Base-by-base conservation (phyloP, 1,140 invertebrate species). In the Triops longicaudatus region DNA sequence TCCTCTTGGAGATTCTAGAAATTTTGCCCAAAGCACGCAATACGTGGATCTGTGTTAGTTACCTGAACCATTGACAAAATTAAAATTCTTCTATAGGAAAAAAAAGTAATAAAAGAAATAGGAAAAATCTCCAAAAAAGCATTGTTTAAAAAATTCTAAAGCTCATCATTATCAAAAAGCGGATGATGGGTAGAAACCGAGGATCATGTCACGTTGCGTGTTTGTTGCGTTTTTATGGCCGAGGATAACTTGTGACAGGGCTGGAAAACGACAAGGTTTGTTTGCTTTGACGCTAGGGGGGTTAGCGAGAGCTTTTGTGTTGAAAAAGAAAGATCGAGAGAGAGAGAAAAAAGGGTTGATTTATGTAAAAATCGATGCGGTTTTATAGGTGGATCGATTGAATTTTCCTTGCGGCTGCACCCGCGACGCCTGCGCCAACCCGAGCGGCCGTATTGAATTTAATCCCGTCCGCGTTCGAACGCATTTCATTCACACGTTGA, bases 401-500 rank as follows among this genome's bases (percentile, higher is more conserved):
- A 96, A 94, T 81, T 99, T 98, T 84, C 97, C 97, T 0, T 99
- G 97, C 84, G 95, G 96, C 26, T 99, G 97, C 85, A 92, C 93
- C 0, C 90, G 93, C 79, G 96, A 98, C 81, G 94, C 94, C 73
- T 99, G 97, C 85, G 92, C 90, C 42, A 99, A 99, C 84, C 90
- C 90, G 3, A 90, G 90, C 74, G 97, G 97, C 9, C 88, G 97
- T 76, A 94, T 98, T 78, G 97, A 98, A 83, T 98, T 98, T 81
- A 98, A 98, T 85, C 95, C 96, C 0, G 90, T 96, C 37, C 88
- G 96, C 76, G 97, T 99, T 2, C 89, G 95, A 74, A 98, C 95
- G n/a, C 97, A 99, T 85, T 98, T 97, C 81, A 96, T 98, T 79
- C 95, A 98, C 82, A 98, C 97, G 0, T 86, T 98, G 11, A 98